A percentile compares a stretch with the other conserved stretches of the same genome.
Conservation (phyloP, 2,797 vertebrate genomes). For the Anguilla anguilla region DNA sequence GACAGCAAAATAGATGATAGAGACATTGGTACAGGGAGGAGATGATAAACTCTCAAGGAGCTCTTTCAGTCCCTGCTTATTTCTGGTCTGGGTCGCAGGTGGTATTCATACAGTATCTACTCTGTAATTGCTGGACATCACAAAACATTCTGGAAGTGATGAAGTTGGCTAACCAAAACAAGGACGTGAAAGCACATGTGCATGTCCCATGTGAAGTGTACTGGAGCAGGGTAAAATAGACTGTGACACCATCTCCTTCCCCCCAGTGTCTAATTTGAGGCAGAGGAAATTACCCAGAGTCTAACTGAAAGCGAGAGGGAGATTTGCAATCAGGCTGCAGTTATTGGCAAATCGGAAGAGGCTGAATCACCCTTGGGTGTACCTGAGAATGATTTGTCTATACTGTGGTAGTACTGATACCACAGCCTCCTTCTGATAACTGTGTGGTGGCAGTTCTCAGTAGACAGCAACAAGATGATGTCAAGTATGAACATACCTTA, state of each 20-base stretch:
- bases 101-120: no score
- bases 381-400: neutral
- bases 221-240: no score
- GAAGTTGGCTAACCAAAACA: no score
- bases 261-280: constrained; percentile 23
- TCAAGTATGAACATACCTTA: neutral
- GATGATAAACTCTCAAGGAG: neutral
- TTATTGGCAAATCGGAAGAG: neutral
- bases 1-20: neutral
- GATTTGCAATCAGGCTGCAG: constrained; percentile 15
- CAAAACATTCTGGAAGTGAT: no score
- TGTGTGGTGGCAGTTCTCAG: neutral
- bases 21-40: neutral
- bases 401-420: neutral
- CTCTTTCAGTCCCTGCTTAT: no score
- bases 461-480: constrained; percentile 5
- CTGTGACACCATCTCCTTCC: neutral
- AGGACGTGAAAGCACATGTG: no score
- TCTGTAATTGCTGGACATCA: no score
- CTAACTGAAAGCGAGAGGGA: constrained; percentile 14
- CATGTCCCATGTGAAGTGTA: no score
- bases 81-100: no score
- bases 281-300: constrained; percentile 24
- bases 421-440: no score
- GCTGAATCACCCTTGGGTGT: neutral